phyloP scores from a whole-genome alignment of 2,113 vertebrate genomes.

The Zosterops borbonicus region DNA sequence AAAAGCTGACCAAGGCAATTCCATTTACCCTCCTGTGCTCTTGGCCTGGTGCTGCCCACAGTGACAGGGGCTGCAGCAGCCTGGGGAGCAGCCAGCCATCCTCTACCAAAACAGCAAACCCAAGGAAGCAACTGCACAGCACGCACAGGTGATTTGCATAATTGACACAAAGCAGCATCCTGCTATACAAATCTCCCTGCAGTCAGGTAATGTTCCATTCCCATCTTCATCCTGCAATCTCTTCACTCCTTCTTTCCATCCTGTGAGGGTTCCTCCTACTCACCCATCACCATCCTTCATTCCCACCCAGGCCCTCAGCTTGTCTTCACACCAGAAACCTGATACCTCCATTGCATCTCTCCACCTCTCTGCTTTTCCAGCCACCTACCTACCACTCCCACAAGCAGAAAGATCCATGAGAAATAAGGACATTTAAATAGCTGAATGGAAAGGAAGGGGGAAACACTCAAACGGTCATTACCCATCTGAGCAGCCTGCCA shows the following conservation, averaged over 20 bases:
- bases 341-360: not conserved
- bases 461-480: not conserved
- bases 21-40: not conserved
- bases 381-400: not conserved
- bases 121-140: not conserved
- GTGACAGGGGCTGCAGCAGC: not conserved
- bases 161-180: not conserved
- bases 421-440: not conserved
- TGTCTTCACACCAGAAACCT: not conserved
- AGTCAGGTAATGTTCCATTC: not conserved
- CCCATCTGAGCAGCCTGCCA: not conserved
- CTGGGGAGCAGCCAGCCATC: not conserved
- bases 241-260: not conserved
- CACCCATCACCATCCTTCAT: rapidly evolving
- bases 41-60: not conserved
- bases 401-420: not conserved
- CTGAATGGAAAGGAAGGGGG: not conserved
- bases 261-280: not conserved
- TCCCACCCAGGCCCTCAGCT: not conserved
- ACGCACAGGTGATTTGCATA: not conserved
- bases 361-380: not conserved
- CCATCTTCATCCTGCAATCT: not conserved
- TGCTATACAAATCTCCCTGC: not conserved
- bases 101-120: not conserved
- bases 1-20: not conserved